Evolutionary conservation across 92 coral and sea anemone genomes (phyloP).

Genomic region (Galaxea fascicularis): DNA sequence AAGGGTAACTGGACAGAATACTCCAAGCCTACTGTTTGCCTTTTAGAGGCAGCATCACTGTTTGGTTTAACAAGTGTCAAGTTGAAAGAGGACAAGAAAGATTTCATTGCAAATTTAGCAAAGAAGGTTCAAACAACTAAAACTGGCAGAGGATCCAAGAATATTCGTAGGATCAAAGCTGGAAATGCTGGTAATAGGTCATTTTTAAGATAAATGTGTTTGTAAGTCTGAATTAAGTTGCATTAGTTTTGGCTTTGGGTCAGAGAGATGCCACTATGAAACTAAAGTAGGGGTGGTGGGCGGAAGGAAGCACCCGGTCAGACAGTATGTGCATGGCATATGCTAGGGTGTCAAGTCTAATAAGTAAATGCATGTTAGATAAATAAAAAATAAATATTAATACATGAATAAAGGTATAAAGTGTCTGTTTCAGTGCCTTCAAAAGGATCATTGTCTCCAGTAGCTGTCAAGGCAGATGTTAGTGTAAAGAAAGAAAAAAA

Average conservation of each 20-base stretch:
- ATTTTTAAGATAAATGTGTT: not conserved
- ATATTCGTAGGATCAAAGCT: constrained; percentile 70
- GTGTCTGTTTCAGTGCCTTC: not conserved
- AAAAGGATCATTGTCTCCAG: constrained; percentile 5
- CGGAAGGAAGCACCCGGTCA: no score
- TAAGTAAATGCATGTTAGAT: no score
- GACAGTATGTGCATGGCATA: no score
- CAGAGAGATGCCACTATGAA: no score
- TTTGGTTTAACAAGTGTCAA: constrained; percentile 65
- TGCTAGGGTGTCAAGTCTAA: no score
- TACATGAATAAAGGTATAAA: not conserved
- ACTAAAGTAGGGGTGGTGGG: no score
- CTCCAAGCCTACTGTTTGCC: constrained; percentile 64
- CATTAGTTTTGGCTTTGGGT: not conserved
- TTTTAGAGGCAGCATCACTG: constrained; percentile 82
- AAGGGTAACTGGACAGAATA: constrained; percentile 79
- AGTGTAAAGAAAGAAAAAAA: constrained; percentile 25
- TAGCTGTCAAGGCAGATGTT: constrained; percentile 18
- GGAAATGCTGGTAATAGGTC: constrained; percentile 69
- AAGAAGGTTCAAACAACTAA: constrained; percentile 73
- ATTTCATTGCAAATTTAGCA: constrained; percentile 68
- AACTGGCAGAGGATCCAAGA: constrained; percentile 61
- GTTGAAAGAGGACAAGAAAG: constrained; percentile 68
- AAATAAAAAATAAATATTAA: no score
- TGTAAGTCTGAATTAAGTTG: not conserved